A percentile compares a stretch with the other conserved stretches of the same genome.
Conservation (phyloP, 2,797 vertebrate species). For the Platyrinchus mystaceus region DNA sequence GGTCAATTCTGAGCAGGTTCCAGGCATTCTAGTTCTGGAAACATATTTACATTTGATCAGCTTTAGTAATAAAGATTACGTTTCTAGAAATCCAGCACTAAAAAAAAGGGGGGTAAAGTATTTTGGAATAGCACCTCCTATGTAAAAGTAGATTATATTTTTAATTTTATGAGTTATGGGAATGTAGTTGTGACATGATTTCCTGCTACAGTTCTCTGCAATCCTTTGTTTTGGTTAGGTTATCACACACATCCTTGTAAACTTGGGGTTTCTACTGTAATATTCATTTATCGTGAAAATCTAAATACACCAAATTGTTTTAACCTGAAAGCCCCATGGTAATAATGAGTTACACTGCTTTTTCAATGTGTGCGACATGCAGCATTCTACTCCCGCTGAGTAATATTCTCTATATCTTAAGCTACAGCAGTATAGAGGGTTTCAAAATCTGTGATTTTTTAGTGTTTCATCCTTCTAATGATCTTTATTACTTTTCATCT, state of each 20-base stretch:
- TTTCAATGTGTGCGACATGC: background rate
- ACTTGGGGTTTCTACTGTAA: background rate
- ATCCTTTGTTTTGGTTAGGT: background rate
- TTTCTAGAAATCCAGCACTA: conserved; percentile 7
- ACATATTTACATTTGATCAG: conserved; percentile 31
- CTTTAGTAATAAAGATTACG: background rate
- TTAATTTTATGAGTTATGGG: background rate
- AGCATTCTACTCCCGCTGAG: background rate
- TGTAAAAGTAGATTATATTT: background rate
- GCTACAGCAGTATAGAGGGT: background rate
- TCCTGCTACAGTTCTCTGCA: background rate
- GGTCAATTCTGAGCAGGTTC: conserved; percentile 61
- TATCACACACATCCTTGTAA: background rate
- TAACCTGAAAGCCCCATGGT: background rate
- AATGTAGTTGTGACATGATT: background rate
- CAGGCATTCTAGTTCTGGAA: conserved; percentile 46
- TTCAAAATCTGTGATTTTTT: background rate
- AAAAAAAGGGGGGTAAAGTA: background rate
- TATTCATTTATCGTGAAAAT: background rate
- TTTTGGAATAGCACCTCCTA: background rate
- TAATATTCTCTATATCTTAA: background rate
- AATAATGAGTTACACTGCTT: background rate
- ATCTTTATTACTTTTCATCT: background rate
- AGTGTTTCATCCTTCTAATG: background rate
- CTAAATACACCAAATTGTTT: background rate